Evolutionary conservation across 1,140 invertebrate species (phyloP), one percentile per base, ranked within the genome.

Genomic region (Macrocentrus cingulum): DNA sequence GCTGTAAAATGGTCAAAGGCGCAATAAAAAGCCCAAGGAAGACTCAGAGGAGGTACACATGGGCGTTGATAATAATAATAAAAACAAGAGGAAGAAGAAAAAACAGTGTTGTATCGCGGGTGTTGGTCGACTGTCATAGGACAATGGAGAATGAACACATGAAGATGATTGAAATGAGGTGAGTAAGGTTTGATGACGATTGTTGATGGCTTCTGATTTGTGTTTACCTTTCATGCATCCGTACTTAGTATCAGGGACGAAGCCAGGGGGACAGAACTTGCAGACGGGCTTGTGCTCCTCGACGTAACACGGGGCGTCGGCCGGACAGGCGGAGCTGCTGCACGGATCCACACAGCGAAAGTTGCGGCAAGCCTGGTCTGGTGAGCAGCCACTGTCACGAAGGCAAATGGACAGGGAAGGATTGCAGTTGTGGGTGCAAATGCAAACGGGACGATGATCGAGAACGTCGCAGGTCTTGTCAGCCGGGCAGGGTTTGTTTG

Each of bases 211-310:
- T 65, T 55, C 51, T 59, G 46, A 50, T 22, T 44, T 74, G 70
- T 75, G 71, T 82, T 91, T 94, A 94, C 92, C 92, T 94, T 94
- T 92, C 81, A 91, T 87, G 85, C 92, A 95, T 89, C 91, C 92
- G 84, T 90, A 90, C 85, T 88, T 89, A 77, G 87, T 83, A 82
- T 94, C 91, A 80, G 89, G 85, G 83, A 88, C 86, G 85, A 90
- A 94, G 84, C 91, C 92, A 79, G 84, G 84, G 71, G 92, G 91
- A 85, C 92, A 95, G 85, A 93, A 94, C 86, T 93, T 92, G 89
- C 92, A 94, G 77, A 91, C 88, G 63, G 91, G 88, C 82, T 89
- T 91, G 83, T 94, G 92, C 81, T 94, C 91, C 86, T 94, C 90
- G 66, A 94, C 91, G 82, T 88, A 90, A 82, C 92, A 95, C 69